These are phyloP conservation scores for Pardosa pseudoannulata DNA, from an alignment of 2,888 invertebrate species.

Conservation along the genomic window DNA sequence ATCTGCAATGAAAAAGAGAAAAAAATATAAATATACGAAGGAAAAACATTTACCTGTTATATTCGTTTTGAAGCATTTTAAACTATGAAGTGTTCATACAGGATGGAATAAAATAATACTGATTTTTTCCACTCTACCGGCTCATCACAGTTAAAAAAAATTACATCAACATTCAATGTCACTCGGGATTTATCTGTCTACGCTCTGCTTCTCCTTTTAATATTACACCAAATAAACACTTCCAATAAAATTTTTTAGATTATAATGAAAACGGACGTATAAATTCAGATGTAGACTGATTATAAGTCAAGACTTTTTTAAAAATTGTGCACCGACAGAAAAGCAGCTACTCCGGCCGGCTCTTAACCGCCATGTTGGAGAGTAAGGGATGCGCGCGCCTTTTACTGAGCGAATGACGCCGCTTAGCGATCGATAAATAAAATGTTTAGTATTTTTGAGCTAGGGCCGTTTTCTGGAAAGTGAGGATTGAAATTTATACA, in stretches of 20 bases:
- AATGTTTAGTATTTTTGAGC: conserved; percentile 15
- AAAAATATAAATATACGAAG: neutral
- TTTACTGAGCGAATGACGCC: conserved; percentile 34
- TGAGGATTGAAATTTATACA: too few relatives aligned
- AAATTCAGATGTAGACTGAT: too few relatives aligned
- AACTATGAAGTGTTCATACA: neutral
- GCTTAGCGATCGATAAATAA: conserved; percentile 58
- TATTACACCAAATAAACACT: too few relatives aligned
- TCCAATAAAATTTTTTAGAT: too few relatives aligned
- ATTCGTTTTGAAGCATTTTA: neutral
- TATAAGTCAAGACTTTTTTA: too few relatives aligned
- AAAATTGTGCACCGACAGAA: neutral
- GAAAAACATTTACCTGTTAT: neutral
- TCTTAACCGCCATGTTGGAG: conserved; percentile 59
- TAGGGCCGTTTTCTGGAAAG: too few relatives aligned
- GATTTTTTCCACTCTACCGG: conserved; percentile 27
- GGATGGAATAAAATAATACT: neutral
- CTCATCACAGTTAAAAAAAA: conserved; percentile 21
- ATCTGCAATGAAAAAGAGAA: neutral
- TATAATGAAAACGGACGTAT: too few relatives aligned
- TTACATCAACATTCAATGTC: conserved; percentile 53
- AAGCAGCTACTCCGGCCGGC: conserved; percentile 36
- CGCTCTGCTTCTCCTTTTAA: too few relatives aligned
- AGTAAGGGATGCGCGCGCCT: conserved; percentile 42
- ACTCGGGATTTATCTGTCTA: conserved; percentile 35